Evolutionary conservation across 1,140 invertebrate genomes (phyloP).

Genomic region (Epicauta chinensis): DNA sequence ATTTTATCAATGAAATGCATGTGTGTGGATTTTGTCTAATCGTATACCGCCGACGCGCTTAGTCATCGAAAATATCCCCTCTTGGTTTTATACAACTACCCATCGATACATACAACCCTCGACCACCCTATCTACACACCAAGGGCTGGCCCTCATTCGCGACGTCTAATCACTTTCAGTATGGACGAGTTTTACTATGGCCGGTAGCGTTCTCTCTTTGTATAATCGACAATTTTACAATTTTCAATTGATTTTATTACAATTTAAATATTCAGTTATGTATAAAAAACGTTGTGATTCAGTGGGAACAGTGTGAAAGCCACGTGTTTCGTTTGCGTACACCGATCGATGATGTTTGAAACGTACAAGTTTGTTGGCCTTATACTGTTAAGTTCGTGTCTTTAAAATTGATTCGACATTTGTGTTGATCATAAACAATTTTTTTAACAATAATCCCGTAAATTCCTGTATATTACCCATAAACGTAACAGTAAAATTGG

Average conservation of each 20-base stretch:
- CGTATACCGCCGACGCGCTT: conserved; percentile 25
- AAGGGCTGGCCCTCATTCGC: conserved; percentile 30
- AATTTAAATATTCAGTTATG: too few species aligned
- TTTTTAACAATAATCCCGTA: too few species aligned
- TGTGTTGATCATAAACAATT: too few species aligned
- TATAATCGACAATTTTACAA: too few species aligned
- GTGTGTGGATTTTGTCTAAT: conserved; percentile 16
- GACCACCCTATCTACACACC: conserved; percentile 18
- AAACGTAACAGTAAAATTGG: too few species aligned
- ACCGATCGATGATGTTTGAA: neutral
- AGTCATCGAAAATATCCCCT: conserved; percentile 23
- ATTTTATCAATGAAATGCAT: conserved; percentile 9
- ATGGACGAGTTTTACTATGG: conserved; percentile 24
- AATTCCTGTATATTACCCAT: too few species aligned
- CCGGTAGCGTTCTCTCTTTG: conserved; percentile 13
- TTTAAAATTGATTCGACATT: too few species aligned
- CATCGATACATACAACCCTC: conserved; percentile 18
- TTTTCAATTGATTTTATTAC: too few species aligned
- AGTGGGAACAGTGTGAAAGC: neutral
- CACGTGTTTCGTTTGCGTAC: neutral
- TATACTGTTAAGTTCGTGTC: too few species aligned
- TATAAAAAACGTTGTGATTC: neutral
- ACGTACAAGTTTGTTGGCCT: neutral
- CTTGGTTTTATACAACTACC: neutral
- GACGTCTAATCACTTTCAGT: conserved; percentile 36